Evolutionary conservation across 1,140 invertebrate species (phyloP), one percentile per base, ranked within the genome.

Genomic region (Leptinotarsa lineolata): DNA sequence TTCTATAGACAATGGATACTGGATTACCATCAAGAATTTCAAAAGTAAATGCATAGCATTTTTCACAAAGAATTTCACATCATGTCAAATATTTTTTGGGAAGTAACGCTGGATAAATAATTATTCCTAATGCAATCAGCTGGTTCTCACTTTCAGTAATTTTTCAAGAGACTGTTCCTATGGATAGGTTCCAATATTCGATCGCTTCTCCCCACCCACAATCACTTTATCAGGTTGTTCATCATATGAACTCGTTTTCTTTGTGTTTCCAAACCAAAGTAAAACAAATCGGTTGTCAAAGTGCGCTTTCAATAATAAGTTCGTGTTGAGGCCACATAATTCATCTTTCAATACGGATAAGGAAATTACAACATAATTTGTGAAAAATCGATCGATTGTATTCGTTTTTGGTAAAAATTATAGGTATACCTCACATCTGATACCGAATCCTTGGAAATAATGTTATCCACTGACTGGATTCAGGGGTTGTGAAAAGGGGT

Each of bases 251-350:
- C 16, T 16, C 15, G 24, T 18, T 66, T 44, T 44, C 18, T 18
- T 39, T 24, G 22, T 66, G 22, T 39, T 39, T 44, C n/a, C n/a
- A 66, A 39, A 66, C 22, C 15, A 80, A 81, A 81, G 65, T 80
- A 76, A 81, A 82, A 83, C 81, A 82, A 81, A 83, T 83, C 78
- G 81, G 79, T 82, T 81, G 80, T 82, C 80, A 83, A 81, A 82
- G 77, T 74, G 77, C 79, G 77, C 80, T 79, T 81, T 80, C 80
- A 83, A 83, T 83, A 83, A 83, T 83, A 83, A 81, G 82, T 82
- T 83, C 82, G 82, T 83, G 82, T 81, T 63, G 78, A 78, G 79
- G 76, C 77, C 73, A 77, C 81, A 83, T 83, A 79, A 83, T 80
- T 83, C 82, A 83, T 82, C 79, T 78, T 81, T 77, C 70, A 74